phyloP scores from a whole-genome alignment of 2,888 invertebrate species.

The Hetaerina titia region DNA sequence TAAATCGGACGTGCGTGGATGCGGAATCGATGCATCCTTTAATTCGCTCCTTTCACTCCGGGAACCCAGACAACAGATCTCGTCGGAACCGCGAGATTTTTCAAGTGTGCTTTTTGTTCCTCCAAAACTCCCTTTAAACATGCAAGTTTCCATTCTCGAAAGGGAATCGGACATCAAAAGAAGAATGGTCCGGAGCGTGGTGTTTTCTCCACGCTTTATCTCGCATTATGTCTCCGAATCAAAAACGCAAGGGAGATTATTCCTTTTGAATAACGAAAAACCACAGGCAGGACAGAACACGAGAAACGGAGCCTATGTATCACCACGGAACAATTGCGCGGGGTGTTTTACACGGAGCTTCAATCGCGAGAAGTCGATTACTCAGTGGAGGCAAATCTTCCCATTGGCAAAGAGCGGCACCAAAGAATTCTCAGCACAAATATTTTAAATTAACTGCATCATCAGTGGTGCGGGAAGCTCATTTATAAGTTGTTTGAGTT shows the following conservation, averaged over 20 bases:
- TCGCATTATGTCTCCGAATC: background rate
- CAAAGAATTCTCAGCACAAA: no score
- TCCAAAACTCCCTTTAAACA: background rate
- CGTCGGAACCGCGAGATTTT: background rate
- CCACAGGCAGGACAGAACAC: background rate
- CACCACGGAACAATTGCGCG: background rate
- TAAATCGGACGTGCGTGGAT: background rate
- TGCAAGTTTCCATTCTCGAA: slow-evolving; percentile 9
- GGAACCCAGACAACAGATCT: background rate
- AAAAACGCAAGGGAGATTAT: background rate
- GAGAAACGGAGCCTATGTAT: background rate
- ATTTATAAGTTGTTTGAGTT: no score
- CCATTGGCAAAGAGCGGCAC: no score
- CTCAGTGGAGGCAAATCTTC: no score
- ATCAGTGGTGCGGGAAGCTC: no score
- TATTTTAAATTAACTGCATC: no score
- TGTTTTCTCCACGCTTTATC: background rate
- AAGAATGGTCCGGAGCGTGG: background rate
- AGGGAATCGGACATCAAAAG: background rate
- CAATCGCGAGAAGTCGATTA: no score
- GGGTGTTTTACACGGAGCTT: background rate
- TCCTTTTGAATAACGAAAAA: background rate
- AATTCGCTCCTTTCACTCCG: background rate
- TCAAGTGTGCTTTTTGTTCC: background rate
- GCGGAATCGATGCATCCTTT: background rate